Percentiles rank a stretch among this genome's conserved stretches.
Evolutionary conservation across 2,113 vertebrate species (phyloP).

Genomic region (Marmota flaviventris): DNA sequence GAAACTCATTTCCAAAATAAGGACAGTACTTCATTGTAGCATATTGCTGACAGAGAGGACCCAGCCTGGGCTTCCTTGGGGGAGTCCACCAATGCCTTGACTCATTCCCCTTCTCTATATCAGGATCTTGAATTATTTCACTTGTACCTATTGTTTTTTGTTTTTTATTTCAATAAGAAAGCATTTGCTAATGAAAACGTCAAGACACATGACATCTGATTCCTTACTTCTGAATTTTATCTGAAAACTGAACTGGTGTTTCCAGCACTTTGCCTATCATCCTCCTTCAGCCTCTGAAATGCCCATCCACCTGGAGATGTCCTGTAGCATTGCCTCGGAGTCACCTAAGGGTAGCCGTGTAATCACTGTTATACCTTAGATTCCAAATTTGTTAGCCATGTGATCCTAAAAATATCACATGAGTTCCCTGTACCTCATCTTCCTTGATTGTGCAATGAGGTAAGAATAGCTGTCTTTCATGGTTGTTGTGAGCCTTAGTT

Average conservation of each 20-base stretch:
- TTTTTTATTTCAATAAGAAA: not conserved
- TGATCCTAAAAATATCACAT: not conserved
- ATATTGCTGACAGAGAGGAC: not conserved
- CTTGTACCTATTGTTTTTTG: not conserved
- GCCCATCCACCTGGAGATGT: not conserved
- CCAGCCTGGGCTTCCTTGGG: not conserved
- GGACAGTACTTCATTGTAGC: not conserved
- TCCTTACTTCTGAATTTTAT: not conserved
- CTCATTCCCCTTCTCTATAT: not conserved
- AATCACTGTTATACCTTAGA: not conserved
- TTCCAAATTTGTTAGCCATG: not conserved
- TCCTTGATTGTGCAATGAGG: not conserved
- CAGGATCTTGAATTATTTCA: not conserved
- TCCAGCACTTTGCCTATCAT: not conserved
- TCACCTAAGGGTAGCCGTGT: not conserved
- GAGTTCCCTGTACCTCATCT: not conserved
- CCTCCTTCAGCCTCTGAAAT: not conserved
- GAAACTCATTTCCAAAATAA: not conserved
- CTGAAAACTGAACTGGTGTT: not conserved
- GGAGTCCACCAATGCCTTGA: not conserved
- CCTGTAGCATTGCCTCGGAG: not conserved
- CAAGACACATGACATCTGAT: not conserved
- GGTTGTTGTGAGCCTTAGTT: not conserved
- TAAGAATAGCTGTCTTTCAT: not conserved
- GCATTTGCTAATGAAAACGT: not conserved